Evolutionary conservation across 2,113 vertebrate genomes (phyloP), one percentile per base, ranked within the genome.

Genomic region (Calidris pugnax): DNA sequence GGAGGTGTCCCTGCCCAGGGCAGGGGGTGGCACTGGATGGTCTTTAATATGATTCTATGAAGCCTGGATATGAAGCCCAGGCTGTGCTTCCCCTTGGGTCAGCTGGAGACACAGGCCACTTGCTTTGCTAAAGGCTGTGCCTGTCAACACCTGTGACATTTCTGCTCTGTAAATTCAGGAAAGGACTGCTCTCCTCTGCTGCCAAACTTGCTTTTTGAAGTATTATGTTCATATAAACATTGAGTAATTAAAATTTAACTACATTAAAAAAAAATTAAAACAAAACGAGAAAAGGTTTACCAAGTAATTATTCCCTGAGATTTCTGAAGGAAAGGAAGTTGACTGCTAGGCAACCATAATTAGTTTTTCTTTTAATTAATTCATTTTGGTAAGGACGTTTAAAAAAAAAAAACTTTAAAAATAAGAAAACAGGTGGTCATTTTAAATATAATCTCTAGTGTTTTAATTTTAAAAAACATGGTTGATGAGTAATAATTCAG

Each of bases 31-130:
- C 6, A 60, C n/a, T 16, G 4, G 59, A 15, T 9, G 59, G 5
- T 10, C 23, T 60, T 35, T 60, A 37, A 60, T 37, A 15, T 37
- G 59, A 26, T 26, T 37, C n/a, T 35, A 35, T 9, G 14, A 23
- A 60, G 48, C 8, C 26, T 1, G 3, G 23, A 24, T 10, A 10
- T 43, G 2, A 0, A 53, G 35, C 18, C 15, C 30, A 3, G 24
- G 32, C 18, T 32, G 21, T 13, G 41, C 33, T 66, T 48, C 3
- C 0, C 57, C 43, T 21, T 4, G 15, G 30, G 17, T 53, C 8
- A 11, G 12, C 3, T 22, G 23, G 68, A 55, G 67, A 39, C 1
- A 0, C 0, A 0, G 59, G 55, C 43, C 10, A 2, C 5, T 30
- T 6, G 27, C 78, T 55, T 27, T 45, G 71, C 80, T 30, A n/a